Base-by-base conservation (phyloP, 1,140 invertebrate genomes). In the Sinonovacula constricta region DNA sequence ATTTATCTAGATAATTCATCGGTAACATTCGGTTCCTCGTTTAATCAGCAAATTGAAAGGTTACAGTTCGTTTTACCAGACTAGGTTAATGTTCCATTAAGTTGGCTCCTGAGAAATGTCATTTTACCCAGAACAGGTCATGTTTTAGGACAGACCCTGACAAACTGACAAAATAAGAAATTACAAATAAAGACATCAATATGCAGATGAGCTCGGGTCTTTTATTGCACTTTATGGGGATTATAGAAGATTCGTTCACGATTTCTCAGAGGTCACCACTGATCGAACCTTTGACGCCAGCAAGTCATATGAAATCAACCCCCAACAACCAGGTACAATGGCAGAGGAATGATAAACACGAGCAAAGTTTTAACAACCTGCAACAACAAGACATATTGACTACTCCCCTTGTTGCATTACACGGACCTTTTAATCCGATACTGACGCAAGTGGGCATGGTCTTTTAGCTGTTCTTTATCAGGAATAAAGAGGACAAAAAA, bases 131-230 rank as follows among this genome's bases (percentile, higher is more conserved):
- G n/a, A n/a, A n/a, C n/a, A n/a, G n/a, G n/a, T n/a, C n/a, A n/a
- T n/a, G n/a, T n/a, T n/a, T n/a, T n/a, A n/a, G n/a, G 31, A 70
- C 53, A 57, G 53, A 70, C 45, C 68, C 51, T 1, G 68, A 56
- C 2, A 70, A 70, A 24, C 56, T 57, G n/a, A n/a, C n/a, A n/a
- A n/a, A n/a, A n/a, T n/a, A n/a, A n/a, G n/a, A n/a, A n/a, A n/a
- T n/a, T n/a, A n/a, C n/a, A n/a, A n/a, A n/a, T n/a, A n/a, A n/a
- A n/a, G n/a, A n/a, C n/a, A n/a, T n/a, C n/a, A n/a, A n/a, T n/a
- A n/a, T n/a, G n/a, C n/a, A n/a, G n/a, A n/a, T n/a, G 33, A 12
- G 68, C 53, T 14, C 59, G 56, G 7, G 30, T n/a, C n/a, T n/a
- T n/a, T n/a, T n/a, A n/a, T n/a, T n/a, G n/a, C n/a, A n/a, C n/a